Conservation (phyloP, 2,113 vertebrate genomes). For the Lophochroa leadbeateri region DNA sequence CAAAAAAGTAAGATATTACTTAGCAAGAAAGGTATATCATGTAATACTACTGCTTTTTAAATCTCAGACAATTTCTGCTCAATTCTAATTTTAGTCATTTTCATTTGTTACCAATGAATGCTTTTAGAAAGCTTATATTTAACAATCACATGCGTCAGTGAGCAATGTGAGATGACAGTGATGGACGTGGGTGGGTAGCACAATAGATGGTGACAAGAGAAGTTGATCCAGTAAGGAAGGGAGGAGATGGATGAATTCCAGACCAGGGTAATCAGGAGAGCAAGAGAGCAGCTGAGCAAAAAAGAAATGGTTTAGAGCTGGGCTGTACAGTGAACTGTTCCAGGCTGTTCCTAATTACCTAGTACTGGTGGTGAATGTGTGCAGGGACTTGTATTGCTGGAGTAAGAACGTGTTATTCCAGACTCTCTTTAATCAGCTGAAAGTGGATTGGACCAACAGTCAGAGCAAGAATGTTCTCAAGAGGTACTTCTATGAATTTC, state of each 20-base stretch:
- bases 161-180: constrained; percentile 39
- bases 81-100: constrained; percentile 56
- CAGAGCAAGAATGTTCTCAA: not conserved
- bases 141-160: constrained; percentile 40
- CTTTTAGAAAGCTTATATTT: constrained; percentile 55
- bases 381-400: not conserved
- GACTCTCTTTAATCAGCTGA: not conserved
- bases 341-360: not conserved
- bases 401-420: not conserved
- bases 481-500: not conserved
- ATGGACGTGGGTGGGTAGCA: constrained; percentile 26
- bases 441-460: not conserved
- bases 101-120: constrained; percentile 51
- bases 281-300: not conserved
- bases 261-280: not conserved
- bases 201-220: constrained; percentile 37
- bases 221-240: not conserved
- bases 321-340: not conserved
- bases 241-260: not conserved
- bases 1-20: constrained; percentile 21
- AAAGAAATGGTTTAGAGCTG: not conserved
- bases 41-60: constrained; percentile 29
- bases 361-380: not conserved
- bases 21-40: constrained; percentile 6
- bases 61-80: constrained; percentile 44